Percentiles rank a stretch among this genome's conserved stretches.
These are phyloP conservation scores for Sebastiscus tertius DNA, from an alignment of 2,797 vertebrate genomes.

Conservation along the genomic window DNA sequence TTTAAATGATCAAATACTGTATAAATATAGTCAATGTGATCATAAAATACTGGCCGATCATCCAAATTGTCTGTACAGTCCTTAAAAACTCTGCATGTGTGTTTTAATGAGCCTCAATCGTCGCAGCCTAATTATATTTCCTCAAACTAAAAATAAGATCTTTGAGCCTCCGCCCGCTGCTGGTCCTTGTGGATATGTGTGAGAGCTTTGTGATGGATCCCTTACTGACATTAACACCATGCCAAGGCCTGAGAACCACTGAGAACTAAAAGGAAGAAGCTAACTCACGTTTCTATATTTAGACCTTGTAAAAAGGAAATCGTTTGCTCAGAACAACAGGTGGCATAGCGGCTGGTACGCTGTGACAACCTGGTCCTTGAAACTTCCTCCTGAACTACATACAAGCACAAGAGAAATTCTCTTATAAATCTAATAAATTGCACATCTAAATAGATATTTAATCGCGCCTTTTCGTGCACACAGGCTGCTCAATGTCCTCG, in stretches of 20 bases:
- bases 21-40: not conserved
- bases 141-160: conserved; percentile 9
- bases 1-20: not conserved
- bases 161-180: not conserved
- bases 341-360: conserved; percentile 1
- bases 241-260: not conserved
- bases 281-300: conserved; percentile 35
- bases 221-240: conserved; percentile 27
- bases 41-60: not conserved
- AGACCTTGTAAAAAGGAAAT: conserved; percentile 33
- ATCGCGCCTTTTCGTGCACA: no score
- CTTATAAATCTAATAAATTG: not conserved
- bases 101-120: conserved; percentile 5
- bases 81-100: not conserved
- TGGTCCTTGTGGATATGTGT: not conserved
- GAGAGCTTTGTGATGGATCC: not conserved
- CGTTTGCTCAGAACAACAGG: conserved; percentile 55
- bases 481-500: no score
- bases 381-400: conserved; percentile 2
- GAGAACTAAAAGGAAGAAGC: conserved; percentile 5
- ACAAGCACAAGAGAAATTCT: not conserved
- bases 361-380: not conserved
- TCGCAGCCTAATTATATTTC: not conserved
- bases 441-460: not conserved
- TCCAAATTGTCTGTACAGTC: not conserved